Conservation (phyloP, 2,888 invertebrate genomes). For the Saturnia pavonia region DNA sequence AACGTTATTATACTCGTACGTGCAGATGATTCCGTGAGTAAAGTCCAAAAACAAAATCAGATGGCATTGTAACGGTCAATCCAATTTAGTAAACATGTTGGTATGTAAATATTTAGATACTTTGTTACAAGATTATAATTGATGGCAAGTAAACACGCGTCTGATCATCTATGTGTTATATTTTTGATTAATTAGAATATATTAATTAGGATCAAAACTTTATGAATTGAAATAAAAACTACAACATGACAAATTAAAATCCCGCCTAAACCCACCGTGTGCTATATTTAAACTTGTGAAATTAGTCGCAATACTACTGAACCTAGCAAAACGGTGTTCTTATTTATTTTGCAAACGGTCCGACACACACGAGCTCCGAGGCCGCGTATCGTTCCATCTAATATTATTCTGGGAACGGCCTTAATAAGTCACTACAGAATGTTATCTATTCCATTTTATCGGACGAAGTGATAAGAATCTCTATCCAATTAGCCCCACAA, state of each 20-base stretch:
- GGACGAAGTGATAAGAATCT: conserved; percentile 74
- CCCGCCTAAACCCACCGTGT: not conserved
- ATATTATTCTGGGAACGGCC: conserved; percentile 83
- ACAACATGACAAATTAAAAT: too few species aligned
- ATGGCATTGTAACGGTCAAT: not conserved
- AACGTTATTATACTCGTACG: not conserved
- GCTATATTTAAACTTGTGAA: not conserved
- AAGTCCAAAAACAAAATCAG: not conserved
- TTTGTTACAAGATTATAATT: too few species aligned
- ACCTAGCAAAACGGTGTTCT: not conserved
- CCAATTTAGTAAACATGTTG: not conserved
- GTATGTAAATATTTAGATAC: too few species aligned
- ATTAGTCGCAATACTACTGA: not conserved
- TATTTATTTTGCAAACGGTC: conserved; percentile 54
- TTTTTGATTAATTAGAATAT: too few species aligned
- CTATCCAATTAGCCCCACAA: conserved; percentile 81
- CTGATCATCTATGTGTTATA: too few species aligned
- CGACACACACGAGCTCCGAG: conserved; percentile 60
- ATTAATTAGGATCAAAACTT: too few species aligned
- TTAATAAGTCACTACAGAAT: conserved; percentile 83
- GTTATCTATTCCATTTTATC: conserved; percentile 83
- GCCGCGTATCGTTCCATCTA: conserved; percentile 76
- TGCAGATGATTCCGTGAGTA: not conserved
- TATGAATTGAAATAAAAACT: too few species aligned
- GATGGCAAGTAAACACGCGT: too few species aligned